These are phyloP conservation scores for Seriola aureovittata DNA, from an alignment of 2,113 vertebrate genomes.

Conservation along the genomic window DNA sequence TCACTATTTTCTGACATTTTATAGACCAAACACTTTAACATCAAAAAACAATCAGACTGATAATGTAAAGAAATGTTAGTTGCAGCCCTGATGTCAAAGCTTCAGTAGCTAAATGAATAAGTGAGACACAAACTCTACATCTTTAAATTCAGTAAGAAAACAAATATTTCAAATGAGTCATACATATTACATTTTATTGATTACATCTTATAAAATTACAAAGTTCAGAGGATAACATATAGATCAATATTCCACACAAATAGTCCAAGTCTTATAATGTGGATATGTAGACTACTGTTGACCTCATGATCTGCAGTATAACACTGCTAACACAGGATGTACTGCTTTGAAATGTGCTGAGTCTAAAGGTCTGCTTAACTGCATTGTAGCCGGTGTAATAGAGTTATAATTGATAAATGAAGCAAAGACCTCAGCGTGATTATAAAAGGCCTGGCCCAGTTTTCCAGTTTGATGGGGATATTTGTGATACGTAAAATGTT, in stretches of 20 bases:
- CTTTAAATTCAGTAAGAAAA: neutral
- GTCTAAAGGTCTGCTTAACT: neutral
- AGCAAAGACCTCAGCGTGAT: neutral
- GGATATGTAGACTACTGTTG: neutral
- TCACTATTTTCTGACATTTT: too few relatives aligned
- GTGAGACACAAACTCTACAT: too few relatives aligned
- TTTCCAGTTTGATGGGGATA: constrained; percentile 23
- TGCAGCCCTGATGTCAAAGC: neutral
- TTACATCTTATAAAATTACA: neutral
- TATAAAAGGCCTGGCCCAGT: constrained; percentile 4
- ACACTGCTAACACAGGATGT: neutral
- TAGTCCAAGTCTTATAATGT: neutral
- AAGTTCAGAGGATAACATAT: neutral
- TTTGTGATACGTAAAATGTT: constrained; percentile 22
- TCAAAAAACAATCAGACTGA: too few relatives aligned
- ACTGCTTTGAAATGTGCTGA: neutral
- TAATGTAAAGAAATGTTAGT: neutral
- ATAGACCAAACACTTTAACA: too few relatives aligned
- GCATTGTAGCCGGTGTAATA: neutral
- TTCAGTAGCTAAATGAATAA: neutral
- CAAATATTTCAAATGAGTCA: neutral
- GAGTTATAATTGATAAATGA: neutral
- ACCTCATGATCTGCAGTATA: neutral
- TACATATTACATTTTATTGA: neutral
- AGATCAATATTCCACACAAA: neutral